Percentiles rank a stretch among this genome's conserved stretches.
phyloP scores from a whole-genome alignment of 2,797 vertebrate species.

The Atherinosoma microstoma region DNA sequence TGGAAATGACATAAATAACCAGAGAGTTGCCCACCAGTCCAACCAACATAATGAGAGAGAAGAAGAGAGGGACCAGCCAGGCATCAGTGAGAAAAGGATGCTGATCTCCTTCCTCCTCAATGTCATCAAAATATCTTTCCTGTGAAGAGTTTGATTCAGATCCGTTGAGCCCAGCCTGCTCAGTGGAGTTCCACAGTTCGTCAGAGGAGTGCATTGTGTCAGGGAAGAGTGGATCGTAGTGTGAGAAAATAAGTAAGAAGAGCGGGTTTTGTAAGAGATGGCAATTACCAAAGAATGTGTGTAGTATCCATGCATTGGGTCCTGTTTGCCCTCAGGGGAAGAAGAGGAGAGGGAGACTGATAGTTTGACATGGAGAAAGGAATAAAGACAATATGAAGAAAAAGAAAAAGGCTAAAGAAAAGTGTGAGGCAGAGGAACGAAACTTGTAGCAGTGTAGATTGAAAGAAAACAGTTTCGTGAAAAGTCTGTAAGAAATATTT shows the following conservation, averaged over 20 bases:
- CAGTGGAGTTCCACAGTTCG: slow-evolving; percentile 77
- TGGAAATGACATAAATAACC: slow-evolving; percentile 89
- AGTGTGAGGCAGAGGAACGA: not conserved
- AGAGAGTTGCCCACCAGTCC: slow-evolving; percentile 88
- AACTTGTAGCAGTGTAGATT: not conserved
- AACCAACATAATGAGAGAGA: slow-evolving; percentile 89
- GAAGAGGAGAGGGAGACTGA: not conserved
- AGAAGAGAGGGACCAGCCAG: slow-evolving; percentile 90
- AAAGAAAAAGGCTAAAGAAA: not conserved
- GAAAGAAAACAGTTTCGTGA: not conserved
- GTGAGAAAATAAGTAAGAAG: slow-evolving; percentile 6
- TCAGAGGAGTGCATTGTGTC: slow-evolving; percentile 62
- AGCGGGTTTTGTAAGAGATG: slow-evolving; percentile 7
- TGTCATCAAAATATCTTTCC: slow-evolving; percentile 31
- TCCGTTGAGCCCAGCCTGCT: slow-evolving; percentile 69
- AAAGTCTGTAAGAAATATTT: not conserved
- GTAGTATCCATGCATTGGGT: slow-evolving; percentile 1
- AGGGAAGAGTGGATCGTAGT: not conserved
- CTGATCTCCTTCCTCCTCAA: slow-evolving; percentile 56
- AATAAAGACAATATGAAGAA: not conserved
- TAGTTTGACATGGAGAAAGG: not conserved
- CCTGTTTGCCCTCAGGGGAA: slow-evolving; percentile 16
- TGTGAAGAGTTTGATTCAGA: slow-evolving; percentile 76
- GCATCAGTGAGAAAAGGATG: slow-evolving; percentile 89
- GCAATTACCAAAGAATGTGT: slow-evolving; percentile 16